Evolutionary conservation across 2,888 invertebrate genomes (phyloP).

Genomic region (Hypena proboscidalis): DNA sequence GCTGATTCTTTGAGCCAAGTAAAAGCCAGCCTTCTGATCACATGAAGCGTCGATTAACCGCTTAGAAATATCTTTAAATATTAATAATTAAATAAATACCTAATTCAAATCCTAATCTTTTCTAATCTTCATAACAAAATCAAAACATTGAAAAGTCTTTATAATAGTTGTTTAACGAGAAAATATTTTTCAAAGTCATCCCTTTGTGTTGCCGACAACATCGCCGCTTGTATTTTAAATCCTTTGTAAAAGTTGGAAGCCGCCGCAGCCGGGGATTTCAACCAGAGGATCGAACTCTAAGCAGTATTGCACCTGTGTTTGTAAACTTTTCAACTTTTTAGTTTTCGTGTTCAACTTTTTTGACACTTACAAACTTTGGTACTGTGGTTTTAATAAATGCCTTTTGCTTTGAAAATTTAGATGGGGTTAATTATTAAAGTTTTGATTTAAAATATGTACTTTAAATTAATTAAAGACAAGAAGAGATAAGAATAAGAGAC

Average conservation of each 20-base stretch:
- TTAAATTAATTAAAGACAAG: too few relatives aligned
- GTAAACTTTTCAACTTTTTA: conserved; percentile 20
- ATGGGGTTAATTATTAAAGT: too few relatives aligned
- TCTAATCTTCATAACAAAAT: too few relatives aligned
- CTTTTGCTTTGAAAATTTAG: too few relatives aligned
- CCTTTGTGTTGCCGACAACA: conserved; percentile 23
- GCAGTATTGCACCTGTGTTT: conserved; percentile 25
- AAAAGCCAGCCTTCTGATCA: too few relatives aligned
- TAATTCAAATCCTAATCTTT: too few relatives aligned
- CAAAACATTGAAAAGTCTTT: not conserved
- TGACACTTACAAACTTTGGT: conserved; percentile 1
- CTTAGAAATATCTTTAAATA: too few relatives aligned
- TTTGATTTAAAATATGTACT: too few relatives aligned
- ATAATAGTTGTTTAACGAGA: conserved; percentile 7
- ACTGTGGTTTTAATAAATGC: not conserved
- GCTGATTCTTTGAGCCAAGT: too few relatives aligned
- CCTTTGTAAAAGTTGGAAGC: conserved; percentile 34
- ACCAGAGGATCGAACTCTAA: conserved; percentile 19
- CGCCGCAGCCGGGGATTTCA: conserved; percentile 10
- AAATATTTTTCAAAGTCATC: conserved; percentile 14
- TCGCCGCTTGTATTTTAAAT: conserved; percentile 23
- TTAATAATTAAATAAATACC: too few relatives aligned
- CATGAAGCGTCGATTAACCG: too few relatives aligned
- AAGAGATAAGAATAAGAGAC: too few relatives aligned
- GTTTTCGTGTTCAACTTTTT: conserved; percentile 7